Percentiles rank a stretch among this genome's conserved stretches.
These are phyloP conservation scores for Dendroctonus valens DNA, from an alignment of 1,140 invertebrate genomes.

Conservation along the genomic window DNA sequence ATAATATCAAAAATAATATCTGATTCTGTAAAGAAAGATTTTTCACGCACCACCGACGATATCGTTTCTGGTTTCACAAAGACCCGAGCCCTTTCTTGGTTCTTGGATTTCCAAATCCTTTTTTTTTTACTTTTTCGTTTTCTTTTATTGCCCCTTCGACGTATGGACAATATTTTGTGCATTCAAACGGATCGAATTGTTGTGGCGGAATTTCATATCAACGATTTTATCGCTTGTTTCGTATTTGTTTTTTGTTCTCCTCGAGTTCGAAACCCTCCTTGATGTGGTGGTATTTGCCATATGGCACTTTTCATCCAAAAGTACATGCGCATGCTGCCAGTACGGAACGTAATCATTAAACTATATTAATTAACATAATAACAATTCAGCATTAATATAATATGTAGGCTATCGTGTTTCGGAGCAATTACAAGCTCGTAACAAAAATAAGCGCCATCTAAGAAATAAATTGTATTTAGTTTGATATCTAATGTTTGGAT, in stretches of 20 bases:
- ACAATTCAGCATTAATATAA: no score
- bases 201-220: constrained; percentile 16
- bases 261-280: background rate
- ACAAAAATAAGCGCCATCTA: constrained; percentile 11
- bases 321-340: no score
- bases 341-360: no score
- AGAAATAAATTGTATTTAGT: constrained; percentile 20
- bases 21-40: constrained; percentile 6
- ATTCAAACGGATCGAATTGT: constrained; percentile 10
- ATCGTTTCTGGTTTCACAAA: constrained; percentile 11
- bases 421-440: constrained; percentile 15
- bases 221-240: constrained; percentile 7
- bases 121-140: constrained; percentile 2
- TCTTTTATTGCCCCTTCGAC: constrained; percentile 1
- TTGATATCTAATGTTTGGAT: constrained; percentile 9
- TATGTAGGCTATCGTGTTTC: constrained; percentile 7
- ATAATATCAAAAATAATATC: constrained; percentile 11
- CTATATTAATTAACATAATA: no score
- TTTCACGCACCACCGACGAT: constrained; percentile 5
- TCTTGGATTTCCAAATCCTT: background rate
- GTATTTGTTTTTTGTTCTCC: background rate
- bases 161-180: constrained; percentile 3
- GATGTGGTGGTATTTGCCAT: constrained; percentile 3
- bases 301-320: background rate
- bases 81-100: background rate